Conservation (phyloP, 2,797 vertebrate genomes). For the Catamblyrhynchus diadema region DNA sequence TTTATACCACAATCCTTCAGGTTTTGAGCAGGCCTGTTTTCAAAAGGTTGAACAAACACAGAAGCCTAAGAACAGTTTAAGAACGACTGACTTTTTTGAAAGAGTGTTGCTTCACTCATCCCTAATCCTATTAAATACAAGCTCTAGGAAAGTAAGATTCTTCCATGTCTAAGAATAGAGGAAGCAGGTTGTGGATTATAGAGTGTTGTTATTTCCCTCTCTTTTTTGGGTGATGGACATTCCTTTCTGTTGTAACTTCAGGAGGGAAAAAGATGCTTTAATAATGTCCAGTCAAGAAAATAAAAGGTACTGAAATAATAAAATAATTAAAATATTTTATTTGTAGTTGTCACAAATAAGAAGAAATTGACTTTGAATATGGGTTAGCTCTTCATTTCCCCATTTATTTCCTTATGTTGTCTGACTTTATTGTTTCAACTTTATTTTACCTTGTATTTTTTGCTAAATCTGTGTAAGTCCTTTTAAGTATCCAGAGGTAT, state of each 20-base stretch:
- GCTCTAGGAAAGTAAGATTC: slow-evolving; percentile 23
- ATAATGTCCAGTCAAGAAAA: not conserved
- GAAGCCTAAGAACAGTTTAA: slow-evolving; percentile 53
- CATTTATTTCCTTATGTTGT: not conserved
- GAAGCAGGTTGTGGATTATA: slow-evolving; percentile 17
- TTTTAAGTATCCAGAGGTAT: not conserved
- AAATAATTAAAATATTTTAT: not conserved
- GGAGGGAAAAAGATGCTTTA: not conserved
- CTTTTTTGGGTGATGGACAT: not conserved
- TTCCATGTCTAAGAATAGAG: slow-evolving; percentile 24
- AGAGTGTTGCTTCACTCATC: slow-evolving; percentile 11
- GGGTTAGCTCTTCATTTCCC: not conserved
- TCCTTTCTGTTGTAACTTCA: not conserved
- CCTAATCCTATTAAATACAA: slow-evolving; percentile 54
- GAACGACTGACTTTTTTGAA: not conserved
- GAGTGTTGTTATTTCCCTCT: slow-evolving; percentile 12
- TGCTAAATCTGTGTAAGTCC: not conserved
- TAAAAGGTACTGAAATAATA: not conserved
- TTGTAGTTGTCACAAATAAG: not conserved
- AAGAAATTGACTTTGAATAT: not conserved
- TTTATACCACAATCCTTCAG: slow-evolving; percentile 29
- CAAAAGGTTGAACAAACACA: slow-evolving; percentile 56
- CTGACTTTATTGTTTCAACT: not conserved
- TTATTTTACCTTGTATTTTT: not conserved
- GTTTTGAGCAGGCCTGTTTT: slow-evolving; percentile 49